Evolutionary conservation across 92 coral and sea anemone species (phyloP).

Genomic region (Galaxea fascicularis): DNA sequence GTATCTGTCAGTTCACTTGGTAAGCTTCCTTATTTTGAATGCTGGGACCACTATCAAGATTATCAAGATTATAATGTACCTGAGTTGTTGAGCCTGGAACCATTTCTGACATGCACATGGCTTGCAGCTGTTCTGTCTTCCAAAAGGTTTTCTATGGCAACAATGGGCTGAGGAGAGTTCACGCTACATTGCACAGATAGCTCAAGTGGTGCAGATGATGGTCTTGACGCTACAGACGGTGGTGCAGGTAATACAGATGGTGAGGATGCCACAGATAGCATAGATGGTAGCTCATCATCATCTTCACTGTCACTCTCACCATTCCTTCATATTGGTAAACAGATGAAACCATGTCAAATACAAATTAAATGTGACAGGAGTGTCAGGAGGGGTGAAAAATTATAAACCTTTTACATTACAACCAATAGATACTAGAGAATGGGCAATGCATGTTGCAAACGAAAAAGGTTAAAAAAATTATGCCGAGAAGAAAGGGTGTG

Average conservation of each 20-base stretch:
- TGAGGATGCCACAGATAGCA: not conserved
- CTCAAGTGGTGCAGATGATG: too few relatives aligned
- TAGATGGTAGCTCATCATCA: not conserved
- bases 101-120: not conserved
- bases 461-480: too few relatives aligned
- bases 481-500: too few relatives aligned
- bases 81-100: not conserved
- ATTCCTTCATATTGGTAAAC: not conserved
- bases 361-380: too few relatives aligned
- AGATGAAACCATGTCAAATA: not conserved
- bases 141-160: not conserved
- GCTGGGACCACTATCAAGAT: too few relatives aligned
- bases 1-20: not conserved
- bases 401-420: not conserved
- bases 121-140: not conserved
- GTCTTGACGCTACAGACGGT: too few relatives aligned
- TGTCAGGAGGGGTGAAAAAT: too few relatives aligned
- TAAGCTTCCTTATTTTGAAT: too few relatives aligned
- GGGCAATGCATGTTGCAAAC: not conserved
- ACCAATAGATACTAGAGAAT: not conserved
- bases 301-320: not conserved
- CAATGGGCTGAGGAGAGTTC: not conserved
- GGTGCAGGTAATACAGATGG: not conserved
- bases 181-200: not conserved
- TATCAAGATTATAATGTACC: conserved; percentile 2